Base-by-base conservation (phyloP, 2,888 invertebrate genomes). In the Bugulina stolonifera region DNA sequence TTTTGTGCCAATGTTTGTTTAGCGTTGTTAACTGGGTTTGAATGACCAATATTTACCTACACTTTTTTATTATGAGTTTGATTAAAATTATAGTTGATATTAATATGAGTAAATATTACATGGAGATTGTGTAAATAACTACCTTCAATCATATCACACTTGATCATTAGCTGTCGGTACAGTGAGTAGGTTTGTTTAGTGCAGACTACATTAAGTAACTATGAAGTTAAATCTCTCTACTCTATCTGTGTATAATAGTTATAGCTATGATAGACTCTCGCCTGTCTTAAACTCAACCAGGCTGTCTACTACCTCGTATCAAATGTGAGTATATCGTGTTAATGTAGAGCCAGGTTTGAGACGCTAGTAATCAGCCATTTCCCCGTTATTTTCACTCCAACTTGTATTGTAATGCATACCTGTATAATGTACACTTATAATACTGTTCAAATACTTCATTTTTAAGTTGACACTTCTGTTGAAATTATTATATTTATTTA, bases 241-340 rank as follows among this genome's bases (percentile, higher is more conserved):
- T 5, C 43, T 43, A 18, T 43, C 10, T 43, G 43, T 43, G 43
- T 18, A 5, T 43, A 5, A 43, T 43, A 43, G 43, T 43, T 43
- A 43, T 43, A 43, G 43, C 18, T 43, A 43, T 43, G 43, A 43
- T 43, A 43, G 18, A 43, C 5, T 10, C 43, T 43, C 43, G 18
- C 43, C 43, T 10, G 43, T 43, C 10, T 43, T 43, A 43, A 43
- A 43, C 64, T 14, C 32, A 29, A 64, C 64, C 27, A 64, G 27
- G n/a, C 22, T 64, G 2, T 64, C 64, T 64, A 64, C 64, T 14
- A 64, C 64, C 32, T 25, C 25, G 2, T 64, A 64, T 32, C 64
- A 64, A 27, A 10, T 64, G 64, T 64, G 32, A 64, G 64, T 64
- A 25, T 14, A 57, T 14, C 57, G n/a, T 25, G n/a, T 57, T 25